These are phyloP conservation scores for Lepilemur ruficaudatus DNA, from an alignment of 2,797 vertebrate genomes.

Conservation along the genomic window DNA sequence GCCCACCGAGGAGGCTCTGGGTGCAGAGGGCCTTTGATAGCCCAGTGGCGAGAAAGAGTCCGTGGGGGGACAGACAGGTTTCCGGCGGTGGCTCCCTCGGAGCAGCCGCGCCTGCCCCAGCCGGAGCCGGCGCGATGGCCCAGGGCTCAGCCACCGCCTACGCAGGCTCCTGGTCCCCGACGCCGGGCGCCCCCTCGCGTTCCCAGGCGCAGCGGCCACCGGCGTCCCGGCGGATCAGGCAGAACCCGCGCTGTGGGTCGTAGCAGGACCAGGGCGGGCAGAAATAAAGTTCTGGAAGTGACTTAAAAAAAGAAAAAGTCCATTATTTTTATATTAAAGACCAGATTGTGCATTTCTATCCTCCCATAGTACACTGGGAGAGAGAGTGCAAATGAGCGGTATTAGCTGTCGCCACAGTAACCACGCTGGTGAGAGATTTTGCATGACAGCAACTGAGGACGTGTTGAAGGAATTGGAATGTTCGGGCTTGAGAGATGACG, in stretches of 20 bases:
- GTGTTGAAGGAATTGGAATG: background rate
- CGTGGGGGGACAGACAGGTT: background rate
- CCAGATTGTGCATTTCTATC: rapidly evolving
- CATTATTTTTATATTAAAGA: background rate
- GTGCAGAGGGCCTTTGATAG: background rate
- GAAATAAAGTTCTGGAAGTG: background rate
- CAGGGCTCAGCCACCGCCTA: rapidly evolving
- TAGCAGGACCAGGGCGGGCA: background rate
- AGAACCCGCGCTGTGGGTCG: rapidly evolving
- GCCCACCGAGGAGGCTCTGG: background rate
- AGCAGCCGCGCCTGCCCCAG: rapidly evolving
- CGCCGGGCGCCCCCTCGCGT: slow-evolving; percentile 36
- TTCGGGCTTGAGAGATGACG: background rate
- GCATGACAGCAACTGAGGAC: no score
- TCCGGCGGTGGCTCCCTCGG: background rate
- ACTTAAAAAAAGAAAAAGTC: background rate
- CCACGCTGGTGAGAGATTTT: background rate
- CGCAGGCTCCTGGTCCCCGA: rapidly evolving
- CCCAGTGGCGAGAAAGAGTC: background rate
- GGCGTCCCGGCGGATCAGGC: rapidly evolving
- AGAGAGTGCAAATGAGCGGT: background rate
- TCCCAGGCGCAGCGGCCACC: rapidly evolving
- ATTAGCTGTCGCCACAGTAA: background rate
- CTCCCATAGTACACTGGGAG: background rate
- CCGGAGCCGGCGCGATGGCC: background rate